A percentile compares a stretch with the other conserved stretches of the same genome.
phyloP scores from a whole-genome alignment of 2,888 invertebrate species.

The Ypsolopha scabrella region DNA sequence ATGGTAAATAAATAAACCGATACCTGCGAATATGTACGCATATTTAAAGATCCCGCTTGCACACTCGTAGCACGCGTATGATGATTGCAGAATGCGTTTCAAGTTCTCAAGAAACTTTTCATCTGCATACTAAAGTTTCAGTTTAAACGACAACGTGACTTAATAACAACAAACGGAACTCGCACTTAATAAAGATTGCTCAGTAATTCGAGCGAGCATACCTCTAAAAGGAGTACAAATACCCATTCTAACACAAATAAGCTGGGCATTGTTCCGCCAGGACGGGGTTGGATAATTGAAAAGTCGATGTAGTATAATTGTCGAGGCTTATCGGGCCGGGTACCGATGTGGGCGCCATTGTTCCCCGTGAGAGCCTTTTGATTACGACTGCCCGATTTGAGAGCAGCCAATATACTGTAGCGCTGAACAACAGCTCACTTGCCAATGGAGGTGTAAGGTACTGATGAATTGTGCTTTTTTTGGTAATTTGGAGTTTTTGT shows the following conservation, averaged over 20 bases:
- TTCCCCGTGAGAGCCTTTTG: slow-evolving; percentile 65
- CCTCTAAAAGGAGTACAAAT: slow-evolving; percentile 49
- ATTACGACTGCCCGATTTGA: slow-evolving; percentile 53
- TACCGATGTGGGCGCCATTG: slow-evolving; percentile 67
- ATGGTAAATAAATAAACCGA: too few relatives aligned
- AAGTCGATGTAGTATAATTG: slow-evolving; percentile 71
- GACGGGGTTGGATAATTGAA: slow-evolving; percentile 66
- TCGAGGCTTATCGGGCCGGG: slow-evolving; percentile 63
- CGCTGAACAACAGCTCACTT: slow-evolving; percentile 64
- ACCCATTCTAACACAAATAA: slow-evolving; percentile 66
- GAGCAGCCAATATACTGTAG: slow-evolving; percentile 59
- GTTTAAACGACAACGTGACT: too few relatives aligned
- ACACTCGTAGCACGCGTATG: too few relatives aligned
- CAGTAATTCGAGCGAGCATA: slow-evolving; percentile 1
- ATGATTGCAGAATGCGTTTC: too few relatives aligned
- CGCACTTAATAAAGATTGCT: slow-evolving; percentile 2
- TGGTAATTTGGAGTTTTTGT: too few relatives aligned
- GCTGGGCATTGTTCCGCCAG: slow-evolving; percentile 58
- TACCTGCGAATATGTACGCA: too few relatives aligned
- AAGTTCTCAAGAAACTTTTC: too few relatives aligned
- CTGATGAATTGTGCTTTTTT: too few relatives aligned
- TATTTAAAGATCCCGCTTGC: too few relatives aligned
- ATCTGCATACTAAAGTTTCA: background rate
- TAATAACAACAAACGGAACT: slow-evolving; percentile 2
- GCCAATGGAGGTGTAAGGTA: slow-evolving; percentile 26